A percentile compares a stretch with the other conserved stretches of the same genome.
These are phyloP conservation scores for Apteryx mantelli DNA, from an alignment of 2,113 vertebrate species.

Conservation along the genomic window DNA sequence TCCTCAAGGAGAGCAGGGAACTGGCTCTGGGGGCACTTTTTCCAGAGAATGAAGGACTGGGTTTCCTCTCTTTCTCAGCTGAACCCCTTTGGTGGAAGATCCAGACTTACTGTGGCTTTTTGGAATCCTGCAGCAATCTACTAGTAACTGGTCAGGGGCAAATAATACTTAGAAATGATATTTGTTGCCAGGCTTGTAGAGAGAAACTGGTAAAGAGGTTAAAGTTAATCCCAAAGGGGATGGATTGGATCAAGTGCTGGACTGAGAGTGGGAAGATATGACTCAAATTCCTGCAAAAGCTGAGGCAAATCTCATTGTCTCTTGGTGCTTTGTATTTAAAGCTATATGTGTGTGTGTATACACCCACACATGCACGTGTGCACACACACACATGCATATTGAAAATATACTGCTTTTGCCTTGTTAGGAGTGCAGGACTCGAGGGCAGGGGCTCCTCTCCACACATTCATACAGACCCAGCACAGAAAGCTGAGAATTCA, in stretches of 20 bases:
- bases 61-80: background rate
- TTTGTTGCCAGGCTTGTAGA: background rate
- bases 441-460: background rate
- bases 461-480: fast-evolving
- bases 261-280: background rate
- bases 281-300: background rate
- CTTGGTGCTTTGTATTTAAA: background rate
- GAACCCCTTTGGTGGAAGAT: background rate
- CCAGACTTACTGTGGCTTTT: background rate
- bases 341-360: background rate
- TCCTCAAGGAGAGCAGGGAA: background rate
- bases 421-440: background rate
- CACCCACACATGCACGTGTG: too few species aligned
- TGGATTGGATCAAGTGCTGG: background rate
- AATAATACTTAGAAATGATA: background rate
- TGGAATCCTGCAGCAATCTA: background rate
- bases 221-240: background rate
- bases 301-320: background rate
- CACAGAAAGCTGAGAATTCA: background rate
- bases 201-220: background rate
- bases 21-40: background rate
- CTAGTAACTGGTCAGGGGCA: background rate
- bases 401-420: background rate
- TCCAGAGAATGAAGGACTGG: background rate
- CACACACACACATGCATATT: background rate